Percentiles rank a stretch among this genome's conserved stretches.
Evolutionary conservation across 2,797 vertebrate species (phyloP).

Genomic region (Apogon talboti): DNA sequence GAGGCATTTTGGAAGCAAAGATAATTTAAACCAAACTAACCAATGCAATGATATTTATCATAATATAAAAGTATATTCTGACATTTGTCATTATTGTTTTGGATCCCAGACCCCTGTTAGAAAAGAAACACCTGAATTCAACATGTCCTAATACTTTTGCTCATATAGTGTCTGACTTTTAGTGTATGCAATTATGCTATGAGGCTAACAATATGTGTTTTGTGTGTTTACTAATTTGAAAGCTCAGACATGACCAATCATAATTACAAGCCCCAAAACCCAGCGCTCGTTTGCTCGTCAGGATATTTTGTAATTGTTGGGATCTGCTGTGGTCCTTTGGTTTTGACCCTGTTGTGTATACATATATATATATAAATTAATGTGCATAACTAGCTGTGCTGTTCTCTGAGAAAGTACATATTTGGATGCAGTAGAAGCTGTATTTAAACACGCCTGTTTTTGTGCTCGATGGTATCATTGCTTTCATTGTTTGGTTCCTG

Average conservation of each 20-base stretch:
- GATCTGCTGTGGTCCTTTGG: conserved; percentile 15
- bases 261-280: conserved; percentile 43
- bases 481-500: conserved; percentile 46
- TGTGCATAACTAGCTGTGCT: not conserved
- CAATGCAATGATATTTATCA: too few species aligned
- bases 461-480: not conserved
- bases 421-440: conserved; percentile 9
- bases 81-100: too few species aligned
- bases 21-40: too few species aligned
- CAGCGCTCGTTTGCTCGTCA: conserved; percentile 42
- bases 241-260: conserved; percentile 7
- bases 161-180: too few species aligned
- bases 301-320: conserved; percentile 13
- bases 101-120: too few species aligned
- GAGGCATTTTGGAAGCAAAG: too few species aligned
- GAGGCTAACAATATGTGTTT: not conserved
- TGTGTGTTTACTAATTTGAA: not conserved
- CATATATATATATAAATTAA: not conserved
- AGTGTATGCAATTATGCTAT: too few species aligned
- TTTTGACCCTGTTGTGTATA: not conserved
- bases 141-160: too few species aligned
- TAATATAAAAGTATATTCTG: too few species aligned
- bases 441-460: conserved; percentile 20
- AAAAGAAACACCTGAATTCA: too few species aligned
- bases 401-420: conserved; percentile 21